Percentiles rank a stretch among this genome's conserved stretches.
phyloP scores from a whole-genome alignment of 2,888 invertebrate species.

The Luperina nickerlii region DNA sequence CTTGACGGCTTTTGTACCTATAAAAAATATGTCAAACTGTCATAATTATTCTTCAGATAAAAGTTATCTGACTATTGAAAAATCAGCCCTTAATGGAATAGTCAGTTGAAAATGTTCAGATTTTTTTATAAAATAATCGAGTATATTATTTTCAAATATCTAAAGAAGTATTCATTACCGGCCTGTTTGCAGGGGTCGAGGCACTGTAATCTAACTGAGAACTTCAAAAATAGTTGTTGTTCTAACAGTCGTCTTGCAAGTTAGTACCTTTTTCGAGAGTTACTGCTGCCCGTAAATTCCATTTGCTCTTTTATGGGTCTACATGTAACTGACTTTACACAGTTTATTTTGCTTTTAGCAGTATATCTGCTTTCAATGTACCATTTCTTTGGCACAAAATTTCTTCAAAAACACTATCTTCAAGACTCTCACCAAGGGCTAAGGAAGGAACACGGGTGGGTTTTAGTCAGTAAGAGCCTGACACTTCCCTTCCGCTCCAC shows the following conservation, averaged over 20 bases:
- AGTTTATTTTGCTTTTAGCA: constrained; percentile 6
- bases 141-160: background rate
- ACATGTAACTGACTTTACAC: background rate
- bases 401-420: background rate
- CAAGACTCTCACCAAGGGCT: background rate
- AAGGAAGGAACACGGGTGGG: too few species aligned
- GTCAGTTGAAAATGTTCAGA: background rate
- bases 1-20: background rate
- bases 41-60: background rate
- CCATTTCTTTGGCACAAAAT: constrained; percentile 8
- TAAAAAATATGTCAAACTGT: background rate
- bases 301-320: background rate
- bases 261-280: background rate
- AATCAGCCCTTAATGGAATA: background rate
- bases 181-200: background rate
- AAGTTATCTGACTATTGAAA: background rate
- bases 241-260: background rate
- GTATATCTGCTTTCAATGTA: background rate
- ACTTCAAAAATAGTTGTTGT: background rate
- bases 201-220: too few species aligned
- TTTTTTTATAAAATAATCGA: background rate
- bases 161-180: background rate
- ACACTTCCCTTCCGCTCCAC: too few species aligned
- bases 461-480: too few species aligned
- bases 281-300: background rate